Base-by-base conservation (phyloP, 2,113 vertebrate species). In the Crotalus horridus region DNA sequence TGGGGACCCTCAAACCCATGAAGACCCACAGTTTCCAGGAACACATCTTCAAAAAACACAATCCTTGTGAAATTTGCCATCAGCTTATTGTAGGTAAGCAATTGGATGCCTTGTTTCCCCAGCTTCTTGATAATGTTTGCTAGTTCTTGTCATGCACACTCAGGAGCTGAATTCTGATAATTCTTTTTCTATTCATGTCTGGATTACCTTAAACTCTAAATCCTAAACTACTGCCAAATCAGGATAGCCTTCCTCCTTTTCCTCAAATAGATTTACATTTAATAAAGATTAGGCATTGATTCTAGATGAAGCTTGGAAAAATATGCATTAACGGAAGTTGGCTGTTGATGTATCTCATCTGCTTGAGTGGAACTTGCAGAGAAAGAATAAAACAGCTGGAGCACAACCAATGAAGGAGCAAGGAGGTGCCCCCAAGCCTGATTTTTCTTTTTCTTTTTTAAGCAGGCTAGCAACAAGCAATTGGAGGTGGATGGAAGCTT, bases 11-110 rank as follows among this genome's bases (percentile, higher is more conserved):
- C 90, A 97, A 96, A 53, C 97, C 98, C 4, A 96, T 97, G 92
- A 97, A 98, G 12, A 98, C 95, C 8, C 99, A 99, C 97, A 98
- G 97, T 94, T 99, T 99, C 96, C 98, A 98, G 96, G 98, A 99
- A 74, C 97, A 99, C 3, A 96, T 98, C 94, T 99, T 99, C 96
- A 98, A 99, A 95, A 97, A 98, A 94, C 98, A 98, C 93, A 98
- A 98, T 95, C 98, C 98, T 92, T 99, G 99, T 86, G 98, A 99
- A 96, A 97, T 99, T 91, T 99, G 99, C 97, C 99, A 98, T 93
- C 98, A 99, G 95, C 97, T 98, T 96, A 99, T 99, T 53, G 98
- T 98, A 85, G 99, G 99, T 99, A 97, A 97, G 98, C 91, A 46
- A 2, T 43, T 85, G 10, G 6, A 24, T 3, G 3, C 21, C 26